Evolutionary conservation across 2,113 vertebrate genomes (phyloP).

Genomic region (Tyrannus savana): DNA sequence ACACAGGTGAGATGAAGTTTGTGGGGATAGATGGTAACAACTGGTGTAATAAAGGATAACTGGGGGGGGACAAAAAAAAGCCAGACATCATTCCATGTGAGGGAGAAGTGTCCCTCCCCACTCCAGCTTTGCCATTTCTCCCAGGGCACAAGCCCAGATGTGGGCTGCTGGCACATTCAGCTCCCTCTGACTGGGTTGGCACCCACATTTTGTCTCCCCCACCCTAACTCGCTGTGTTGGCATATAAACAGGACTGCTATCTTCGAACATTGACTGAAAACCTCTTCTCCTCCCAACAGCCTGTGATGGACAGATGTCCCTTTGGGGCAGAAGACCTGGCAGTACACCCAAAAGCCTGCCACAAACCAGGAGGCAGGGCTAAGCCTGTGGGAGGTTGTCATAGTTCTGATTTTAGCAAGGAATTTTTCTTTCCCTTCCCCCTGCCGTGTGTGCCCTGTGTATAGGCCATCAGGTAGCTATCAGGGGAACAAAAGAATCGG

Average conservation of each 20-base stretch:
- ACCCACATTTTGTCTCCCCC: background rate
- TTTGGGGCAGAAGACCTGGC: background rate
- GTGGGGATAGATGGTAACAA: background rate
- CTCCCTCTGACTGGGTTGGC: background rate
- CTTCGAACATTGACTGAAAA: background rate
- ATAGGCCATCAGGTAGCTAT: too few relatives aligned
- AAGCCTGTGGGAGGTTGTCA: background rate
- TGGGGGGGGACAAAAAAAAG: fast-evolving
- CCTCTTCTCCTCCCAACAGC: background rate
- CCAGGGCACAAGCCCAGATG: background rate
- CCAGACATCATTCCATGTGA: background rate
- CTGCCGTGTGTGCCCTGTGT: too few relatives aligned
- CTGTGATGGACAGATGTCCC: background rate
- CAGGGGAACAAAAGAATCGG: too few relatives aligned
- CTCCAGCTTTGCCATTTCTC: background rate
- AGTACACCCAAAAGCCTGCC: background rate
- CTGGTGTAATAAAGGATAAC: background rate
- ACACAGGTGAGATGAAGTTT: background rate
- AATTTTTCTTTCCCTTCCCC: too few relatives aligned
- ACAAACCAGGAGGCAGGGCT: background rate
- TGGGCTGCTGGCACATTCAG: background rate
- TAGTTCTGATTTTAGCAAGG: too few relatives aligned
- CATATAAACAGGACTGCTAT: background rate
- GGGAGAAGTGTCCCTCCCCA: background rate
- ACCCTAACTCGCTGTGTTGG: background rate